These are phyloP conservation scores for Acanthiza pusilla DNA, from an alignment of 2,797 vertebrate species.

Conservation along the genomic window DNA sequence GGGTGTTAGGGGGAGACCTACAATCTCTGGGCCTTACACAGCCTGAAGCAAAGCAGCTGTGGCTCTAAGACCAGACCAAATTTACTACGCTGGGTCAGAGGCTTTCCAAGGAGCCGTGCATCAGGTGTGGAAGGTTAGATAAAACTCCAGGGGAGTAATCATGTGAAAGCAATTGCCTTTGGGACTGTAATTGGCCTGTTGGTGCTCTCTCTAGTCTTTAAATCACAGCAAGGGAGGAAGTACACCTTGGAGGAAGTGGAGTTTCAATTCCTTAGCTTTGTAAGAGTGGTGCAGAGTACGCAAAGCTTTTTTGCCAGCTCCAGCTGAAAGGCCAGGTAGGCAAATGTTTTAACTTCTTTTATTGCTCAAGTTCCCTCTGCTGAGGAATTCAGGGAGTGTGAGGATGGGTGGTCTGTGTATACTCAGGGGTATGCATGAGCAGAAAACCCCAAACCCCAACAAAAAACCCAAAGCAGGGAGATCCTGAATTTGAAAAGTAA, in stretches of 20 bases:
- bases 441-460: background rate
- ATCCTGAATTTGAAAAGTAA: background rate
- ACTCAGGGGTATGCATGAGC: background rate
- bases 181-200: background rate
- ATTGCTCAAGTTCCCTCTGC: background rate
- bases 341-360: background rate
- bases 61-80: background rate
- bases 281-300: fast-evolving
- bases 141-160: background rate
- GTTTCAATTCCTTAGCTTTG: background rate
- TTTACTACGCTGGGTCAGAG: background rate
- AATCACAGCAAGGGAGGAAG: background rate
- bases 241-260: fast-evolving
- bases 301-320: background rate
- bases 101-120: background rate
- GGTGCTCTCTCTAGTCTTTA: background rate
- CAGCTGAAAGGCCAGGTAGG: background rate
- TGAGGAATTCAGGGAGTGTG: background rate
- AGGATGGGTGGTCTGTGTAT: background rate
- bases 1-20: background rate
- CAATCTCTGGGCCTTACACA: background rate
- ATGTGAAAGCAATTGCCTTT: background rate
- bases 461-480: background rate
- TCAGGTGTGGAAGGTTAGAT: background rate
- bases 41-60: background rate